phyloP scores from a whole-genome alignment of 2,113 vertebrate species.

The Columbina picui region DNA sequence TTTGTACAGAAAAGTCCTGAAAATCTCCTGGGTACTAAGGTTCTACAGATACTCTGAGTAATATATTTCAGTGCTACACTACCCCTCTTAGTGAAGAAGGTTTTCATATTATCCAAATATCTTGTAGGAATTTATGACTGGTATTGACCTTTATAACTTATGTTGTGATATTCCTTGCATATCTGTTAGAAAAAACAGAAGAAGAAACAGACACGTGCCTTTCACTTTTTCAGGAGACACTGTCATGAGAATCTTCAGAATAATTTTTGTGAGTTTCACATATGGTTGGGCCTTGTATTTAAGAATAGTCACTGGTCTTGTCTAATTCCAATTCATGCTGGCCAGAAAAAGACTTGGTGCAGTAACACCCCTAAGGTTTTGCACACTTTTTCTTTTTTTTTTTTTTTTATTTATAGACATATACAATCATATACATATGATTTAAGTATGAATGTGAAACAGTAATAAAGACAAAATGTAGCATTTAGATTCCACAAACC shows the following conservation, averaged over 20 bases:
- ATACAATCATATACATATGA: no score
- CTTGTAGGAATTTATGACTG: background rate
- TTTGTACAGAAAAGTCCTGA: background rate
- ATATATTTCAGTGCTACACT: background rate
- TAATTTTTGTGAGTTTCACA: background rate
- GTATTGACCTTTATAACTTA: background rate
- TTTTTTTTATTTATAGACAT: no score
- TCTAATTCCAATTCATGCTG: background rate
- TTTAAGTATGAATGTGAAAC: background rate
- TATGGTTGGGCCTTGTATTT: background rate
- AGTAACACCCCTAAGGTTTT: background rate
- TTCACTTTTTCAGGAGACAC: background rate
- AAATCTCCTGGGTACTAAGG: background rate
- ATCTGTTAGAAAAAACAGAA: background rate
- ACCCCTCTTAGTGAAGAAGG: background rate
- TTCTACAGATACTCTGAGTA: background rate
- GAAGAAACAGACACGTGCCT: fast-evolving
- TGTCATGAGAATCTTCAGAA: background rate
- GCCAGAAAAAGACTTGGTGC: background rate
- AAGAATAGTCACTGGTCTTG: background rate
- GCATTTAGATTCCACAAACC: background rate
- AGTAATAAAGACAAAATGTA: background rate
- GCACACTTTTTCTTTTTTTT: background rate
- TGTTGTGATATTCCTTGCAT: background rate
- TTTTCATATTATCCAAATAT: background rate